These are phyloP conservation scores for Drosophila mulleri DNA, from an alignment of 2,888 invertebrate genomes.

Conservation along the genomic window DNA sequence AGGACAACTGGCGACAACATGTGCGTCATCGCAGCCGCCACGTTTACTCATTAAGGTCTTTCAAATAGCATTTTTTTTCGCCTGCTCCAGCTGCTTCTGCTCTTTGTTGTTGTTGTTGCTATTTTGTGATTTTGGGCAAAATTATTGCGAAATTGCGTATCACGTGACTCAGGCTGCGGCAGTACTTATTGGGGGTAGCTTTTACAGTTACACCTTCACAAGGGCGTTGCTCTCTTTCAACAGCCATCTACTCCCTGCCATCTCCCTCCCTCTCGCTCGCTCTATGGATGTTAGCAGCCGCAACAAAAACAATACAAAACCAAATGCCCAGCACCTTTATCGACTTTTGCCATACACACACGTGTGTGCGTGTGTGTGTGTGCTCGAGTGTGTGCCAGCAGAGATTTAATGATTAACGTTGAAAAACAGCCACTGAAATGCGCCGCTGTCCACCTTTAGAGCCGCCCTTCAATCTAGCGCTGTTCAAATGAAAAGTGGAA, in stretches of 20 bases:
- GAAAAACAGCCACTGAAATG: constrained; percentile 34
- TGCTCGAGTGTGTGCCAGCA: constrained; percentile 53
- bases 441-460: constrained; percentile 39
- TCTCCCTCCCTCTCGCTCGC: not conserved
- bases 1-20: constrained; percentile 80
- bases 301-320: constrained; percentile 61
- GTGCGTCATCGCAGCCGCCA: constrained; percentile 71
- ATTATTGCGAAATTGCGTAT: constrained; percentile 70
- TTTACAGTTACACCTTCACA: constrained; percentile 65
- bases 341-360: constrained; percentile 53
- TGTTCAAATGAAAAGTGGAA: constrained; percentile 34
- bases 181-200: constrained; percentile 66
- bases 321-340: constrained; percentile 72
- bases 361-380: constrained; percentile 13
- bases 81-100: not conserved
- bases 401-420: constrained; percentile 78
- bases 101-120: constrained; percentile 31
- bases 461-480: constrained; percentile 53
- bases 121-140: constrained; percentile 56
- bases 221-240: constrained; percentile 20
- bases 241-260: not conserved
- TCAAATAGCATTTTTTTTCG: constrained; percentile 31
- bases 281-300: constrained; percentile 34
- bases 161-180: constrained; percentile 42
- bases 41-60: constrained; percentile 76